A percentile compares a stretch with the other conserved stretches of the same genome.
phyloP scores from a whole-genome alignment of 92 coral and sea anemone species.

The Umimayanthus chanpuru region DNA sequence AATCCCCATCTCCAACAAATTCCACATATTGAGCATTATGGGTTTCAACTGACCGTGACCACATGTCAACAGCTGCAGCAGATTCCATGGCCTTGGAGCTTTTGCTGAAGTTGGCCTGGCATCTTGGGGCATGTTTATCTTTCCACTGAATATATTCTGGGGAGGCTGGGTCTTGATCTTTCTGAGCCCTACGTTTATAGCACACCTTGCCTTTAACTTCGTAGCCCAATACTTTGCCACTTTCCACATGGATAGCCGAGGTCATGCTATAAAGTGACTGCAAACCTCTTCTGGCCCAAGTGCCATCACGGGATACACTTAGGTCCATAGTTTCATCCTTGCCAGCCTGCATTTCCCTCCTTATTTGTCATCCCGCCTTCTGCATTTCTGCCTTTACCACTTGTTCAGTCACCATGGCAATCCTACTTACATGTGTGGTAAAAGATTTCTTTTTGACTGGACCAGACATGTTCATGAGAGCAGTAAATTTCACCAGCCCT shows the following conservation, averaged over 20 bases:
- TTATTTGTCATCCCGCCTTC: conserved; percentile 49
- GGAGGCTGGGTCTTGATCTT: too few relatives aligned
- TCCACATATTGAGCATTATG: conserved; percentile 44
- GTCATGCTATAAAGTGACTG: conserved; percentile 63
- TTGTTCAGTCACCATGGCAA: conserved; percentile 43
- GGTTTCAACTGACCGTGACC: conserved; percentile 32
- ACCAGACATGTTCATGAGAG: conserved; percentile 57
- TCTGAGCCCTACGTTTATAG: conserved; percentile 36
- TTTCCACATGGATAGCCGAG: conserved; percentile 50
- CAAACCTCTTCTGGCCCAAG: conserved; percentile 27
- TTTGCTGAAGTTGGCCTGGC: conserved; percentile 44
- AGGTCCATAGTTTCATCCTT: conserved; percentile 12
- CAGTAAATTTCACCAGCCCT: conserved; percentile 47
- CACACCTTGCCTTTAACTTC: conserved; percentile 55
- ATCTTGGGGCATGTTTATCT: conserved; percentile 46
- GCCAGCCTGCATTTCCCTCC: background rate
- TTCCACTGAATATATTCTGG: background rate
- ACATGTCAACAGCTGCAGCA: conserved; percentile 60
- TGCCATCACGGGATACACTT: conserved; percentile 49
- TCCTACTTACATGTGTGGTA: conserved; percentile 36
- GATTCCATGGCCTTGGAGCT: conserved; percentile 64
- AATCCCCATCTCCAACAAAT: conserved; percentile 65
- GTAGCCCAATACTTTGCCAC: conserved; percentile 58
- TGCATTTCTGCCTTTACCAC: conserved; percentile 52
- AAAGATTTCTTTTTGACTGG: conserved; percentile 47